These are phyloP conservation scores for Carassius carassius DNA, from an alignment of 2,113 vertebrate species.

Conservation along the genomic window DNA sequence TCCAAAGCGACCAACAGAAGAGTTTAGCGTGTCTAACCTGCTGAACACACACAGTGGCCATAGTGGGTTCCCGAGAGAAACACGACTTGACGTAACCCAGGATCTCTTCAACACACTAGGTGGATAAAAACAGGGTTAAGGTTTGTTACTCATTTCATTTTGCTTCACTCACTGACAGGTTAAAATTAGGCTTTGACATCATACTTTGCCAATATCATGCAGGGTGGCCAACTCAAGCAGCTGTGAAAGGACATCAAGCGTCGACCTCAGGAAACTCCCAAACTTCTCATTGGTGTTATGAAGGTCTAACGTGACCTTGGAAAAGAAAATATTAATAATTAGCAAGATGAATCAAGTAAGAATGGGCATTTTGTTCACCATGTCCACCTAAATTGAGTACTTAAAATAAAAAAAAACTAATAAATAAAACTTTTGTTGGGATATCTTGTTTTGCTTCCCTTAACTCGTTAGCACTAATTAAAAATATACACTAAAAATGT, in stretches of 20 bases:
- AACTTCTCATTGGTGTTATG: constrained; percentile 94
- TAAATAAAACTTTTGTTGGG: not conserved
- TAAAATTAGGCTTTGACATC: not conserved
- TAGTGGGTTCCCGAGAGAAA: constrained; percentile 92
- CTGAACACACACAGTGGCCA: constrained; percentile 95
- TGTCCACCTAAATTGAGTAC: not conserved
- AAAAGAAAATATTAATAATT: not conserved
- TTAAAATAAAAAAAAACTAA: not conserved
- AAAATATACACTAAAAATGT: not conserved
- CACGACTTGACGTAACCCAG: constrained; percentile 93
- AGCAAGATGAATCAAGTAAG: not conserved
- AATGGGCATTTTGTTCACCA: not conserved
- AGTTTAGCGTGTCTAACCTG: constrained; percentile 76
- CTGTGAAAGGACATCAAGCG: constrained; percentile 92
- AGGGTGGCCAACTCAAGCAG: constrained; percentile 92
- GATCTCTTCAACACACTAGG: constrained; percentile 96
- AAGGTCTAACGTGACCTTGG: constrained; percentile 92
- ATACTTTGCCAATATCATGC: constrained; percentile 94
- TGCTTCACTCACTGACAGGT: not conserved
- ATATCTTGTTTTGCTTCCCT: not conserved
- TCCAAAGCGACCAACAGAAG: not conserved
- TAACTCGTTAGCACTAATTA: not conserved
- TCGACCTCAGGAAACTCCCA: constrained; percentile 87
- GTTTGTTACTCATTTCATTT: not conserved
- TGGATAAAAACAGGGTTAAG: not conserved